Evolutionary conservation across 2,797 vertebrate species (phyloP).

Genomic region (Miichthys miiuy): DNA sequence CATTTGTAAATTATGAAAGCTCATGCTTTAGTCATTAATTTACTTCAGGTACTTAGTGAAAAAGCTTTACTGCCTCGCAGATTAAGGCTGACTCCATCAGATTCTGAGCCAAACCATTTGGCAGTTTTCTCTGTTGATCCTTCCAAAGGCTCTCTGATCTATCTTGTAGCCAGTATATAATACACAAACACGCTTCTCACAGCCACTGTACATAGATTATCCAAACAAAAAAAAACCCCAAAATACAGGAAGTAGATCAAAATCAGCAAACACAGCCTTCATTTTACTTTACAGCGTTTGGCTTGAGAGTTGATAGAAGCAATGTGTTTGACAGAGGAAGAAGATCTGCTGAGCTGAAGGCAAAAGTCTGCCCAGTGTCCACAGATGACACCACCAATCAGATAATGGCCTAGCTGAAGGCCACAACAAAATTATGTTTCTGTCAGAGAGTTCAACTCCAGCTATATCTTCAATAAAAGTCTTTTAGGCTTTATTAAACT

Average conservation of each 20-base stretch:
- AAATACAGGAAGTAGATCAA: constrained; percentile 12
- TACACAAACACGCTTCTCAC: constrained; percentile 28
- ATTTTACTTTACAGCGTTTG: constrained; percentile 12
- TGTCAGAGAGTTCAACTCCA: constrained; percentile 46
- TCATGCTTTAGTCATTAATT: constrained; percentile 30
- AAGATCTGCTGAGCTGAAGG: constrained; percentile 45
- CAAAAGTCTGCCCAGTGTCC: constrained; percentile 58
- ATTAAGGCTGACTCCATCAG: constrained; percentile 49
- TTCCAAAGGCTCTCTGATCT: constrained; percentile 32
- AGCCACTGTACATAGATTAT: constrained; percentile 4
- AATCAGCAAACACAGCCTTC: background rate
- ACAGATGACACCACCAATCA: constrained; percentile 64
- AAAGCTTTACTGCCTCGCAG: constrained; percentile 26
- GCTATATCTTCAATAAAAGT: constrained; percentile 59
- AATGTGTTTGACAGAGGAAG: constrained; percentile 30
- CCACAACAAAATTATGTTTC: constrained; percentile 58
- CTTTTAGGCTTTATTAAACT: constrained; percentile 66
- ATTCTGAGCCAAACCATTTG: constrained; percentile 64
- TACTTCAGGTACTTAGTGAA: constrained; percentile 16
- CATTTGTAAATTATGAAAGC: constrained; percentile 12
- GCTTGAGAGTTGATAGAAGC: constrained; percentile 11
- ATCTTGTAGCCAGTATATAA: constrained; percentile 23
- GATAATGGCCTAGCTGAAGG: constrained; percentile 54
- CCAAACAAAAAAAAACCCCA: background rate
- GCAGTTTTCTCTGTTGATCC: constrained; percentile 53